A percentile compares a stretch with the other conserved stretches of the same genome.
These are phyloP conservation scores for Characodon lateralis DNA, from an alignment of 2,797 vertebrate species.

Conservation along the genomic window DNA sequence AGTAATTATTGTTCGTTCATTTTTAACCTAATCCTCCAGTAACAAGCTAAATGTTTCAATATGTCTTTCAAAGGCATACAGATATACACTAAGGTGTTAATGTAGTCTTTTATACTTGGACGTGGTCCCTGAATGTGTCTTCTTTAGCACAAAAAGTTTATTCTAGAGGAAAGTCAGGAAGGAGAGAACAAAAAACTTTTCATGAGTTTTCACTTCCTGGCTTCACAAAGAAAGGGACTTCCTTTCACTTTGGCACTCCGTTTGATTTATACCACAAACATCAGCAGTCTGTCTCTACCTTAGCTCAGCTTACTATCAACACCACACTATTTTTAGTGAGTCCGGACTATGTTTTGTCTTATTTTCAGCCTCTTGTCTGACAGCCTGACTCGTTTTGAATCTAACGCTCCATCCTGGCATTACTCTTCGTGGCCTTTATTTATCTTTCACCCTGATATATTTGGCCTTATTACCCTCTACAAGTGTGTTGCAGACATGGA, in stretches of 20 bases:
- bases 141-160: not conserved
- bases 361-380: constrained; percentile 28
- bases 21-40: constrained; percentile 32
- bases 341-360: constrained; percentile 58
- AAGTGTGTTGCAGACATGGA: not conserved
- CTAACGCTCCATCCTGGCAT: constrained; percentile 11
- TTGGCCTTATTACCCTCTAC: constrained; percentile 28
- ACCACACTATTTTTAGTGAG: constrained; percentile 53
- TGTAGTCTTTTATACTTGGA: not conserved
- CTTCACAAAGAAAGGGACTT: constrained; percentile 30
- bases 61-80: constrained; percentile 4
- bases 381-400: constrained; percentile 18
- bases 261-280: constrained; percentile 12
- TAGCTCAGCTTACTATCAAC: constrained; percentile 36
- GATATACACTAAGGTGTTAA: not conserved
- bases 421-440: constrained; percentile 48
- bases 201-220: constrained; percentile 21
- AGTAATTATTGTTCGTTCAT: constrained; percentile 43
- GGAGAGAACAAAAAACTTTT: not conserved
- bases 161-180: constrained; percentile 46
- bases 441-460: constrained; percentile 37
- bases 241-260: constrained; percentile 23
- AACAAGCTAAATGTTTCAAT: constrained; percentile 23
- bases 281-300: constrained; percentile 31
- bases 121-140: not conserved